Evolutionary conservation across 1,140 invertebrate genomes (phyloP).

Genomic region (Zaprionus capensis): DNA sequence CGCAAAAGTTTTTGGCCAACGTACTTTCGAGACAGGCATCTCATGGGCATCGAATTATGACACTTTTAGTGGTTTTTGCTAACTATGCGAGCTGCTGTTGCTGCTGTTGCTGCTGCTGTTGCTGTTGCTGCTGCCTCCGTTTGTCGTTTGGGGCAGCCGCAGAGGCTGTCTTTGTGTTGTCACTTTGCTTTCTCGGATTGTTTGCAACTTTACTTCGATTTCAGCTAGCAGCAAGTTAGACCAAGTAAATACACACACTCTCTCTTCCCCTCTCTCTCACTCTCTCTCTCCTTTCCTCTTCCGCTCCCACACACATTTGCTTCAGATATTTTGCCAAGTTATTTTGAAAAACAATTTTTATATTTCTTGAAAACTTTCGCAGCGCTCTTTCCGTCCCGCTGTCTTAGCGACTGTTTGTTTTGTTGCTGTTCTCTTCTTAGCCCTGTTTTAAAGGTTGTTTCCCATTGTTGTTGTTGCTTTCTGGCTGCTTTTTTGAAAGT

Average conservation of each 20-base stretch:
- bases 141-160: slow-evolving; percentile 13
- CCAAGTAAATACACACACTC: slow-evolving; percentile 1
- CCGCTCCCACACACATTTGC: not conserved
- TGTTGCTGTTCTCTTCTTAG: slow-evolving; percentile 24
- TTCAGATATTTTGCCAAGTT: slow-evolving; percentile 32
- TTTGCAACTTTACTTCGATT: slow-evolving; percentile 79
- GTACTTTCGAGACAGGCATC: slow-evolving; percentile 79
- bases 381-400: not conserved
- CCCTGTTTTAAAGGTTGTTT: slow-evolving; percentile 15
- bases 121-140: slow-evolving; percentile 1
- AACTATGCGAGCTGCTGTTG: slow-evolving; percentile 51
- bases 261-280: not conserved
- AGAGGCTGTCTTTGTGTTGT: slow-evolving; percentile 60
- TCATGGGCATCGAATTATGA: slow-evolving; percentile 84
- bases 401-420: slow-evolving; percentile 13
- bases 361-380: slow-evolving; percentile 48
- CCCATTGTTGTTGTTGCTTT: slow-evolving; percentile 1
- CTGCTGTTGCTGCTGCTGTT: slow-evolving; percentile 11
- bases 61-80: slow-evolving; percentile 83
- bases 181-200: slow-evolving; percentile 63
- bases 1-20: slow-evolving; percentile 73
- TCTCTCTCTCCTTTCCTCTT: not conserved
- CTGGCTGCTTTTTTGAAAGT: slow-evolving; percentile 58
- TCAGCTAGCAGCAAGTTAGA: slow-evolving; percentile 61
- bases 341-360: slow-evolving; percentile 46